These are phyloP conservation scores for Diacarnus erythraeanus DNA, from an alignment of 37 sponge, comb jelly and placozoan species.

Conservation along the genomic window DNA sequence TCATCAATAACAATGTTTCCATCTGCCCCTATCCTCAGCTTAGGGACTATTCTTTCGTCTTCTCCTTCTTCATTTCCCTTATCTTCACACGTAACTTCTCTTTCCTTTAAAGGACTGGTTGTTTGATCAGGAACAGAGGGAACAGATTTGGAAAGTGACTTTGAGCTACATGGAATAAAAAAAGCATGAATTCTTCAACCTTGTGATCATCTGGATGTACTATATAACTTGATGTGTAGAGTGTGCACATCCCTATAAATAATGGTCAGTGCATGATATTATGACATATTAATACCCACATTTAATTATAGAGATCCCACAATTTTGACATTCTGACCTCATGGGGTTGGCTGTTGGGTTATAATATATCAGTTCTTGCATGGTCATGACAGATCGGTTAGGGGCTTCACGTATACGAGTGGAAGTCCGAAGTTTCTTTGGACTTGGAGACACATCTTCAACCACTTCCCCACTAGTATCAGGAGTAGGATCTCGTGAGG, in stretches of 20 bases:
- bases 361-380: constrained; percentile 84
- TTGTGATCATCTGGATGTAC: no score
- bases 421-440: constrained; percentile 5
- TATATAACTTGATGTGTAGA: no score
- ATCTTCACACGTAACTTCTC: neutral
- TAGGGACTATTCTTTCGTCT: constrained; percentile 57
- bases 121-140: neutral
- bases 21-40: constrained; percentile 63
- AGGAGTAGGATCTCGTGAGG: neutral
- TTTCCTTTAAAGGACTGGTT: no score
- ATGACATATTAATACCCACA: no score
- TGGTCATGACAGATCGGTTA: constrained; percentile 72
- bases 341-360: constrained; percentile 87
- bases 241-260: no score
- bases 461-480: neutral
- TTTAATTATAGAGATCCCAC: no score
- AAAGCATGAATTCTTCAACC: no score
- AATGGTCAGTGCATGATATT: no score
- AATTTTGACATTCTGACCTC: constrained; percentile 32
- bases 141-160: neutral
- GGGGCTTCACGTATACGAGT: constrained; percentile 48
- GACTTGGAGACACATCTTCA: neutral
- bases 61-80: constrained; percentile 3
- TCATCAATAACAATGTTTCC: constrained; percentile 73
- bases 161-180: neutral